phyloP scores from a whole-genome alignment of 2,113 vertebrate species.

The Nyctereutes procyonoides region DNA sequence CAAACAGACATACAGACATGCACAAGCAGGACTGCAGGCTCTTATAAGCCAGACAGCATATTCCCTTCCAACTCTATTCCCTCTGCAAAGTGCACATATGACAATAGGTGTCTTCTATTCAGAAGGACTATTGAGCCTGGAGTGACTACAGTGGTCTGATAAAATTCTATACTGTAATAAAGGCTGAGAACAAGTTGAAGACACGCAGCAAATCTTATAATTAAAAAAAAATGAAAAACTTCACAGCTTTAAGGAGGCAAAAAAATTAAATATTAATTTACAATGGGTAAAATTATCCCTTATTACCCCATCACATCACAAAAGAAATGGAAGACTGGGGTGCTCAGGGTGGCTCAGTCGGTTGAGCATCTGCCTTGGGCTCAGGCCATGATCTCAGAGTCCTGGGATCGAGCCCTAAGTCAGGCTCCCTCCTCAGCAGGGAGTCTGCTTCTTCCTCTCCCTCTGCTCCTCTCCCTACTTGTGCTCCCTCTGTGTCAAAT shows the following conservation, averaged over 20 bases:
- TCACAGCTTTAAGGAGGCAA: not conserved
- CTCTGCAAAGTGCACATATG: not conserved
- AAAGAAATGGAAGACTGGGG: not conserved
- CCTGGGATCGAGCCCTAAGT: no score
- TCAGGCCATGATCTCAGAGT: no score
- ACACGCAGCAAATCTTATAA: not conserved
- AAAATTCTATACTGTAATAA: not conserved
- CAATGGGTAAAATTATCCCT: not conserved
- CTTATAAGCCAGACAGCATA: not conserved
- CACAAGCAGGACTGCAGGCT: not conserved
- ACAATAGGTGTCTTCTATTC: not conserved
- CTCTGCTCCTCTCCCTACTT: no score
- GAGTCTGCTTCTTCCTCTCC: no score
- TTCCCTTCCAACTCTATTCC: not conserved
- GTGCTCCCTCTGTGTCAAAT: no score
- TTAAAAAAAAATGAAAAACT: not conserved
- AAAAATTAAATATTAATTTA: conserved; percentile 22
- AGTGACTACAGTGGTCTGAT: not conserved
- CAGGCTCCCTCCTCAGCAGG: no score
- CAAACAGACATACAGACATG: not conserved
- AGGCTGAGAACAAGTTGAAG: not conserved
- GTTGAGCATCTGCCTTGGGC: no score
- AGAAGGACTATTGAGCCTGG: not conserved
- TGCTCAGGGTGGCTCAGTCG: no score
- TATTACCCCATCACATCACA: not conserved